phyloP scores from a whole-genome alignment of 2,888 invertebrate species.

The Ramazzottius varieornatus region DNA sequence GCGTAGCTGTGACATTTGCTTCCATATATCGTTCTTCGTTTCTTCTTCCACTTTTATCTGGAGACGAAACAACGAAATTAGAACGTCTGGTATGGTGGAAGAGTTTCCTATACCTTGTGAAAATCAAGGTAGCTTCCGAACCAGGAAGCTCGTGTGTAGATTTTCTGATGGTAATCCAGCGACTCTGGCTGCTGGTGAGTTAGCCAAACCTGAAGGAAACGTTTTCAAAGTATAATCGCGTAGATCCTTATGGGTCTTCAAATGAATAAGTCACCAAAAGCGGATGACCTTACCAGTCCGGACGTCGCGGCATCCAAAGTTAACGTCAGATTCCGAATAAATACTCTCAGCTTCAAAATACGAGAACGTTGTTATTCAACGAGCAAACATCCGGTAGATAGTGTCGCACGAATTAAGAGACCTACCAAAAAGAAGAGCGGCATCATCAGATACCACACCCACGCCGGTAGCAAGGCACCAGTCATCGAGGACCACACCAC shows the following conservation, averaged over 20 bases:
- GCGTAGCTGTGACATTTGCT: not conserved
- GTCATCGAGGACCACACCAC: not conserved
- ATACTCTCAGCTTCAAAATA: not conserved
- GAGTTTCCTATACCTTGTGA: not conserved
- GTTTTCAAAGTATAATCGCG: too few species aligned
- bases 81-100: not conserved
- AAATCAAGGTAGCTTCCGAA: not conserved
- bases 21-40: not conserved
- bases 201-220: not conserved
- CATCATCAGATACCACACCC: not conserved
- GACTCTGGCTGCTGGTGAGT: not conserved
- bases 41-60: not conserved
- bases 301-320: not conserved
- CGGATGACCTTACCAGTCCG: not conserved
- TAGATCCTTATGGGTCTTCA: too few species aligned
- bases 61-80: not conserved
- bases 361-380: too few species aligned
- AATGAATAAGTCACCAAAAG: too few species aligned
- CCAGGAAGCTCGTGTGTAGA: not conserved
- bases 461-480: not conserved
- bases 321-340: not conserved
- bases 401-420: too few species aligned
- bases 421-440: not conserved
- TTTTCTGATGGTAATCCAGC: not conserved
- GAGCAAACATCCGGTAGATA: too few species aligned